Evolutionary conservation across 2,797 vertebrate species (phyloP).

Genomic region (Zenarchopterus dispar): DNA sequence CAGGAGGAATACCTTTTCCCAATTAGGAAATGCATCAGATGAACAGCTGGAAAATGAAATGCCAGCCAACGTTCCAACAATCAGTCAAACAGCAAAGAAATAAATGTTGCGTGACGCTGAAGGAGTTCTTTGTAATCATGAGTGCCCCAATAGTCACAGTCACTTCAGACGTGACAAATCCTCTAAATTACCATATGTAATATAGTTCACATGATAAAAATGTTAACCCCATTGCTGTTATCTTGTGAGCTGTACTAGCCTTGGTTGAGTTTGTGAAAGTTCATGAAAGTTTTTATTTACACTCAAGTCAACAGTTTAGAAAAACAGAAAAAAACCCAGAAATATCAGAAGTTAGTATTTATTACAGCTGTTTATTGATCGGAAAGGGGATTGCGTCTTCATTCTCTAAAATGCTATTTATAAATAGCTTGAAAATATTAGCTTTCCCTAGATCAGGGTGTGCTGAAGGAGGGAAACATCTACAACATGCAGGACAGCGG

Average conservation of each 20-base stretch:
- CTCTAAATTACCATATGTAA: slow-evolving; percentile 2
- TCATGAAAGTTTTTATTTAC: slow-evolving; percentile 5
- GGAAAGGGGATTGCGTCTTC: too few species aligned
- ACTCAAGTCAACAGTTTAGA: not conserved
- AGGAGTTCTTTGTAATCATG: slow-evolving; percentile 11
- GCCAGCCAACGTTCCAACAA: slow-evolving; percentile 1
- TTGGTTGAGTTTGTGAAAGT: not conserved
- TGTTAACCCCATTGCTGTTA: slow-evolving; percentile 1
- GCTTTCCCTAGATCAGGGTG: too few species aligned
- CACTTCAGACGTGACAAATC: slow-evolving; percentile 13
- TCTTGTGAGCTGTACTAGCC: not conserved
- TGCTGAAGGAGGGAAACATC: too few species aligned
- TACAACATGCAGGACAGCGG: too few species aligned
- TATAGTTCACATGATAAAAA: slow-evolving; percentile 19
- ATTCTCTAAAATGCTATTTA: too few species aligned
- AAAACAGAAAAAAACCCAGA: not conserved
- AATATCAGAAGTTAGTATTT: not conserved
- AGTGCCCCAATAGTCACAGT: slow-evolving; percentile 10
- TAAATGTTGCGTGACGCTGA: slow-evolving; percentile 18
- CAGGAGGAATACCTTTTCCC: not conserved
- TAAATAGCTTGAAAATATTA: too few species aligned
- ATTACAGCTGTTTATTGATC: not conserved
- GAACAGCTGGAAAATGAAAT: not conserved
- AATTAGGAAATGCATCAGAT: not conserved
- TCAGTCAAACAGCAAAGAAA: slow-evolving; percentile 7